phyloP scores from a whole-genome alignment of 2,797 vertebrate genomes.

The Poeciliopsis paucimaculata region DNA sequence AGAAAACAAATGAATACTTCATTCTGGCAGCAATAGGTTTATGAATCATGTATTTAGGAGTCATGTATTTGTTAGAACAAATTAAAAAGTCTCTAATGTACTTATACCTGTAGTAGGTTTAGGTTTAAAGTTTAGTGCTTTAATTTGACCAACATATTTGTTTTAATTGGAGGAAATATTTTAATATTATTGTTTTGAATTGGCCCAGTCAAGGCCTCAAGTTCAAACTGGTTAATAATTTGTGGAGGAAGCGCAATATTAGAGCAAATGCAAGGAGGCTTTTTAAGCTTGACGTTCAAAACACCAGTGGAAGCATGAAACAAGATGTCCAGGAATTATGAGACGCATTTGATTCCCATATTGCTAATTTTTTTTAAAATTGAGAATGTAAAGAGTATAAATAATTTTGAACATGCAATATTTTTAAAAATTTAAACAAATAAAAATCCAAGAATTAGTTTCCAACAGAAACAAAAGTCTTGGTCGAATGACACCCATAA shows the following conservation, averaged over 20 bases:
- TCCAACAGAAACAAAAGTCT: not conserved
- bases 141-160: not conserved
- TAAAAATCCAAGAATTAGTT: not conserved
- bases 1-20: no score
- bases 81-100: not conserved
- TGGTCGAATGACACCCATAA: not conserved
- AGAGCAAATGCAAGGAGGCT: not conserved
- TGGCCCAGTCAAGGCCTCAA: not conserved
- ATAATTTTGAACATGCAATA: not conserved
- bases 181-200: no score
- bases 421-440: no score
- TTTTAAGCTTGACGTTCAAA: not conserved
- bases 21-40: not conserved
- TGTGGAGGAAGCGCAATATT: not conserved
- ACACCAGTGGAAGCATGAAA: not conserved
- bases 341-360: not conserved
- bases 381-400: no score
- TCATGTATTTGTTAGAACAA: not conserved
- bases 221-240: not conserved
- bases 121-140: not conserved
- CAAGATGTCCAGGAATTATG: not conserved
- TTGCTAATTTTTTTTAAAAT: not conserved
- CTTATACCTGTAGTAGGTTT: not conserved
- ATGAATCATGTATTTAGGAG: no score
- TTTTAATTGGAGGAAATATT: not conserved